Conservation (phyloP, 1,140 invertebrate species). For the Drosophila murphyi region DNA sequence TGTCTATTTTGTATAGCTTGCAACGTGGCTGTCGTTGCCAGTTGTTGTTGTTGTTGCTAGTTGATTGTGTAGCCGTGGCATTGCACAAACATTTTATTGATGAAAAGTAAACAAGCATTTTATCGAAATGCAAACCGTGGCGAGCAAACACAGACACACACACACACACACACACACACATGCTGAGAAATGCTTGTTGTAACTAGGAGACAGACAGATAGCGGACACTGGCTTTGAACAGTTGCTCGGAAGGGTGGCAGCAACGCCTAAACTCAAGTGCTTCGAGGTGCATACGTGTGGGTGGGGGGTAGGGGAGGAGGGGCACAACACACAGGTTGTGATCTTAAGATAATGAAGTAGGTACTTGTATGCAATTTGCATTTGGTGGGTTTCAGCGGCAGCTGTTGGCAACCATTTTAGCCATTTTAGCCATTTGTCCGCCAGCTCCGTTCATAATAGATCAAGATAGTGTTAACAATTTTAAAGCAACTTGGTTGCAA, state of each 20-base stretch:
- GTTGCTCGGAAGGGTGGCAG: background rate
- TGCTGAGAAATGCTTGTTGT: background rate
- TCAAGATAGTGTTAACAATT: constrained; percentile 14
- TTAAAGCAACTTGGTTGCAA: constrained; percentile 1
- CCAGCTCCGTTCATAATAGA: background rate
- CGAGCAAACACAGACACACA: constrained; percentile 23
- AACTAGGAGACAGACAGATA: constrained; percentile 39
- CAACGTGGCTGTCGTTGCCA: constrained; percentile 4
- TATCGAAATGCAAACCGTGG: constrained; percentile 23
- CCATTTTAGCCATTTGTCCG: background rate
- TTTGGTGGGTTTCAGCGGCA: constrained; percentile 3
- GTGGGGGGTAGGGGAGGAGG: too few relatives aligned
- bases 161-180: background rate
- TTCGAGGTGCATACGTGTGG: too few relatives aligned
- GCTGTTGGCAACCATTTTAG: constrained; percentile 2
- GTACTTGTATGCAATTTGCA: constrained; percentile 7
- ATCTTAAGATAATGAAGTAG: constrained; percentile 39
- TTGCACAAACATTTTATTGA: constrained; percentile 69
- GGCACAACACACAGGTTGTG: constrained; percentile 21
- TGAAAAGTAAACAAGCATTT: constrained; percentile 70
- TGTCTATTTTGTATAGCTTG: constrained; percentile 55
- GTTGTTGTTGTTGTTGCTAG: constrained; percentile 23
- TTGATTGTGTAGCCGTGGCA: constrained; percentile 50
- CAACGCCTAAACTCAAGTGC: background rate
- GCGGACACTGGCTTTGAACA: constrained; percentile 2